Evolutionary conservation across 1,140 invertebrate genomes (phyloP), one percentile per base, ranked within the genome.

Genomic region (Drosophila bipectinata): DNA sequence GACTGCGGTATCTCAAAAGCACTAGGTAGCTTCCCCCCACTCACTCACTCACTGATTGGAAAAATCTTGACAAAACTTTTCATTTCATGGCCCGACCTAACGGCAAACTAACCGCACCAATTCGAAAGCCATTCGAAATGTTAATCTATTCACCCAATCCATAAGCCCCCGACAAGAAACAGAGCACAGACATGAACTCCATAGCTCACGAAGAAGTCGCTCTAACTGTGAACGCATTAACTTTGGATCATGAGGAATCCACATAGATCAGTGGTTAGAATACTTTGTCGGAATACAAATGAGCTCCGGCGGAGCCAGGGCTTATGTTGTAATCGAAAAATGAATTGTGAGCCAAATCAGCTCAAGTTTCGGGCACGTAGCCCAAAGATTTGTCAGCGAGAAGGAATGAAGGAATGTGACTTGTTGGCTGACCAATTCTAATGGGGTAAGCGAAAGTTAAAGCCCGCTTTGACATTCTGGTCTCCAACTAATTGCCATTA

Each of bases 161-260:
- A 48, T 55, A 53, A 49, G 9, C 48, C 10, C 34, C 28, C 18
- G 14, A 59, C 15, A 14, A 5, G 41, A 57, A 57, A 75, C 7
- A 49, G 51, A 59, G 56, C 72, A 12, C 41, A 44, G 34, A 80
- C 81, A 85, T 84, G 81, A 84, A 58, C 52, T 77, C 64, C 37
- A 32, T 47, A 55, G 57, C 63, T 83, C 75, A 83, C 79, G 66
- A 55, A 57, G 52, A 59, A 41, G 53, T 53, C 39, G 62, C 68
- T 78, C 44, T 75, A 81, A 81, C 77, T 78, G 82, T 85, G 82
- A 87, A 87, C 64, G 61, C 72, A 78, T 85, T 81, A 53, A 34
- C 51, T 74, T 51, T 32, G 47, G 44, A 85, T 79, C 78, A 56
- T 66, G 59, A 48, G 53, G 63, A 83, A 75, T 62, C 61, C 21